Base-by-base conservation (phyloP, 2,113 vertebrate genomes). In the Cyanoramphus novaezelandiae region DNA sequence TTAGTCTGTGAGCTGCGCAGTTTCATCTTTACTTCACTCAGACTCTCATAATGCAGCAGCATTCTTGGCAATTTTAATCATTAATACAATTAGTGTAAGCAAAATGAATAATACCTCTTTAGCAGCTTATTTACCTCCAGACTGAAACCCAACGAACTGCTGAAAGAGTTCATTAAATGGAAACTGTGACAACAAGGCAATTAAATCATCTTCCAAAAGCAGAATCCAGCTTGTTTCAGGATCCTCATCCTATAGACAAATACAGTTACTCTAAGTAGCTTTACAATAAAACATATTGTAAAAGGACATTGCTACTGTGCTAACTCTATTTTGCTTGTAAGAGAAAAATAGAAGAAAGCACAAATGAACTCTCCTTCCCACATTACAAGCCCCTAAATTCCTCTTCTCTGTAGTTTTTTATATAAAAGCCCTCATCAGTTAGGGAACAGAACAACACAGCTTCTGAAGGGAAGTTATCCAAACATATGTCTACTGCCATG, bases 101-200 rank as follows among this genome's bases (percentile, higher is more conserved):
- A 90, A 77, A 88, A 80, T 16, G 4, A 93, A 65, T 53, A 70
- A 2, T 11, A 71, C 67, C 43, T 87, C 27, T 49, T 68, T 5
- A 76, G 46, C 20, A 68, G 27, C 8, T 5, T 4, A 69, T 55
- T 97, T 97, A 99, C 99, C 99, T 97, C 98, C 97, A 82, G 97
- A 97, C n/a, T 98, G 98, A 97, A 99, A 98, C 10, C 99, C 99
- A 31, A 99, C 98, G 94, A 99, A 98, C 68, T 99, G 98, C 55
- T 99, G 99, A 94, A 99, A 99, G 72, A 99, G 98, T 67, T 99
- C 98, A 94, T 99, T 98, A 97, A 99, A 99, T 1, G 99, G 99
- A 77, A 99, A 99, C 97, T 99, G 99, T 84, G 98, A 99, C 72
- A 99, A 97, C 17, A 99, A 95, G 27, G 97, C 97, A 82, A 99